phyloP scores from a whole-genome alignment of 1,140 invertebrate genomes.

The Heterodera schachtii region DNA sequence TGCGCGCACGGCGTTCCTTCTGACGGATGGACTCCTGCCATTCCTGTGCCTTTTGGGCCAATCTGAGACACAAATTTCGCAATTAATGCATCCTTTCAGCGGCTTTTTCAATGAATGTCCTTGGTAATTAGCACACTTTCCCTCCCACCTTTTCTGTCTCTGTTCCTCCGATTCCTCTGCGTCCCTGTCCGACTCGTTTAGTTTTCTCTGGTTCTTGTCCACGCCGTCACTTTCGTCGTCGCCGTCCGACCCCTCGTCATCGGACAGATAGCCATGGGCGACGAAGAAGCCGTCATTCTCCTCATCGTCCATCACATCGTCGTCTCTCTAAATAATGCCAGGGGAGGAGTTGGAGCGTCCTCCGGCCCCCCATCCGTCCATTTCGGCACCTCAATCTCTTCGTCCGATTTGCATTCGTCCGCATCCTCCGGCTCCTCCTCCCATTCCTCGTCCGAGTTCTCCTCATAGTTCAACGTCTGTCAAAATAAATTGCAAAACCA shows the following conservation, averaged over 20 bases:
- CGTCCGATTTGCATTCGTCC: conserved; percentile 70
- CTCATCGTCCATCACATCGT: conserved; percentile 71
- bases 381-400: conserved; percentile 51
- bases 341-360: too few species aligned
- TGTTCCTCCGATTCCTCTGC: conserved; percentile 33
- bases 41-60: conserved; percentile 21
- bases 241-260: conserved; percentile 76
- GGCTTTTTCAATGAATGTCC: too few species aligned
- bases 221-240: conserved; percentile 32
- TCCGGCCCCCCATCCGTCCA: too few species aligned
- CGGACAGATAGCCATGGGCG: conserved; percentile 90
- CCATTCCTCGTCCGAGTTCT: conserved; percentile 97
- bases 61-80: background rate
- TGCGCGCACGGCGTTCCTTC: conserved; percentile 24
- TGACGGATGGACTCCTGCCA: conserved; percentile 1
- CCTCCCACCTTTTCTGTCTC: background rate
- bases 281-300: conserved; percentile 95
- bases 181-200: conserved; percentile 3
- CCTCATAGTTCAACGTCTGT: conserved; percentile 83
- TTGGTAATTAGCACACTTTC: too few species aligned
- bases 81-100: too few species aligned
- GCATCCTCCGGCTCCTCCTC: conserved; percentile 82
- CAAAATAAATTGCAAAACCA: conserved; percentile 22
- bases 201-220: conserved; percentile 15
- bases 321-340: conserved; percentile 71